Conservation (phyloP, 2,113 vertebrate species). For the Psophia crepitans region DNA sequence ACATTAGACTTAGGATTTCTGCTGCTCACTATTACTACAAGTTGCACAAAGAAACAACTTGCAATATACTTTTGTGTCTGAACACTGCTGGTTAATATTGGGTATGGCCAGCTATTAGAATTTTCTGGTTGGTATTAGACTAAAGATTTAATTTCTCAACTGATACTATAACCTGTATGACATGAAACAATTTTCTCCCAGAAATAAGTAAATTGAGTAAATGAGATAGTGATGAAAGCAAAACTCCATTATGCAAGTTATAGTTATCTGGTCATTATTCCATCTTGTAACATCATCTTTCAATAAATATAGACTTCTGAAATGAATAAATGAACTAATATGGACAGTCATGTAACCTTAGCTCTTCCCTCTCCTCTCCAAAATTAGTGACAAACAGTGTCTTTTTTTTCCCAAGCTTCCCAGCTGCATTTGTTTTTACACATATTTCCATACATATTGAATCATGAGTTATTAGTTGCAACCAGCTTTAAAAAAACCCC, state of each 20-base stretch:
- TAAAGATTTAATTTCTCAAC: not conserved
- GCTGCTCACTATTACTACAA: not conserved
- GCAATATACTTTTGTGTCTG: fast-evolving
- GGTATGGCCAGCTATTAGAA: not conserved
- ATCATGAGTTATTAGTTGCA: not conserved
- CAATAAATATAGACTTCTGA: not conserved
- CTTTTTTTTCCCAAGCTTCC: not conserved
- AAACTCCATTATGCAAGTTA: not conserved
- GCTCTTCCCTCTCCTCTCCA: not conserved
- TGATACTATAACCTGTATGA: not conserved
- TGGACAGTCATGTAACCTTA: not conserved
- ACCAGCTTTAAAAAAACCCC: not conserved
- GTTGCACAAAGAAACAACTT: not conserved
- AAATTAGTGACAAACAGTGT: not conserved
- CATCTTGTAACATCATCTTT: not conserved
- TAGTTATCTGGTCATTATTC: not conserved
- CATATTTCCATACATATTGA: not conserved
- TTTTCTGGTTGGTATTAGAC: not conserved
- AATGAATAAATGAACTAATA: not conserved
- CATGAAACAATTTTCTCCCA: not conserved
- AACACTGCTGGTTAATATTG: not conserved
- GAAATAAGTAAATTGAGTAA: not conserved
- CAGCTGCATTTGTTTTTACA: not conserved
- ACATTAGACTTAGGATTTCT: not conserved
- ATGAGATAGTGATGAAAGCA: not conserved